A percentile compares a stretch with the other conserved stretches of the same genome.
Conservation (phyloP, 2,888 invertebrate genomes). For the Caenorhabditis japonica region DNA sequence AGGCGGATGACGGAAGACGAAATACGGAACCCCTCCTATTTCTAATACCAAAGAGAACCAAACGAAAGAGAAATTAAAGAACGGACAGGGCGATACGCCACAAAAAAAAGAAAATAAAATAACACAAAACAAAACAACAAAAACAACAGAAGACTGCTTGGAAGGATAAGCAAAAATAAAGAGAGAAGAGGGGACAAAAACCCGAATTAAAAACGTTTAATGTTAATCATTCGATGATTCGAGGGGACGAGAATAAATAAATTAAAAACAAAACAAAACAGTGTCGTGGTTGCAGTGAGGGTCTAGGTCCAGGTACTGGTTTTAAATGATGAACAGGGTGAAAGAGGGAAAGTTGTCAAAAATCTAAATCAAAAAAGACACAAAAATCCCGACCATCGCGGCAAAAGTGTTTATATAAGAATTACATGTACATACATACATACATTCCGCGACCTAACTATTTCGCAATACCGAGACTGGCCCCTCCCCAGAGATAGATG, state of each 20-base stretch:
- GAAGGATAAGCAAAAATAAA: too few relatives aligned
- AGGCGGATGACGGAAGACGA: too few relatives aligned
- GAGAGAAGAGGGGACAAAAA: conserved; percentile 13
- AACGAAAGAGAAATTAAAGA: neutral
- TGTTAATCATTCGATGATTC: too few relatives aligned
- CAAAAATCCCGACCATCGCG: conserved; percentile 39
- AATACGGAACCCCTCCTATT: too few relatives aligned
- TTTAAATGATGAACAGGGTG: conserved; percentile 16
- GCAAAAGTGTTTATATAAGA: conserved; percentile 47
- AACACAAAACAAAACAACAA: conserved; percentile 7
- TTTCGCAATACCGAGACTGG: conserved; percentile 30
- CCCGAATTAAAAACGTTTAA: conserved; percentile 13
- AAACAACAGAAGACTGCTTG: too few relatives aligned
- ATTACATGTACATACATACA: conserved; percentile 47
- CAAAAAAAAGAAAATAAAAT: neutral
- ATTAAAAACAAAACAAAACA: conserved; percentile 7
- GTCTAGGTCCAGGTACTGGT: conserved; percentile 27
- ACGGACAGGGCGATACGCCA: neutral
- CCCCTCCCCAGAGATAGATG: too few relatives aligned
- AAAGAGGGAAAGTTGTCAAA: conserved; percentile 11
- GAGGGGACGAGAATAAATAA: neutral
- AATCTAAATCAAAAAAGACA: conserved; percentile 17
- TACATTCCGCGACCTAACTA: conserved; percentile 42
- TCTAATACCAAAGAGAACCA: neutral
- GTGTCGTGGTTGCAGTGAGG: neutral